Evolutionary conservation across 2,888 invertebrate species (phyloP).

Genomic region (Helleia helle): DNA sequence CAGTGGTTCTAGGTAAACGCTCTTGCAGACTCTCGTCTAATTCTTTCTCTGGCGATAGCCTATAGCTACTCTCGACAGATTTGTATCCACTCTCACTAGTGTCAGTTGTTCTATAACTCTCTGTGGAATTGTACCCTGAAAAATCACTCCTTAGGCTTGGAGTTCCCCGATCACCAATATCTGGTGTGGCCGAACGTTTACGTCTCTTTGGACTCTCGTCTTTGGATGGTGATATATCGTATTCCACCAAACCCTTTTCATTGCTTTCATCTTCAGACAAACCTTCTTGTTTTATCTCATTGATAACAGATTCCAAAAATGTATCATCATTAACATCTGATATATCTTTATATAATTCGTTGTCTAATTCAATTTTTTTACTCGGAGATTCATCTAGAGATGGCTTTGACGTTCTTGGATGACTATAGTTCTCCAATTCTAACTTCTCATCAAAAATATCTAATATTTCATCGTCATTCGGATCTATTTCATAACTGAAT

Average conservation of each 20-base stretch:
- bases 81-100: slow-evolving; percentile 37
- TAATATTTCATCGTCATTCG: slow-evolving; percentile 44
- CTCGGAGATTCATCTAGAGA: slow-evolving; percentile 36
- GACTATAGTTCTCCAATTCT: slow-evolving; percentile 33
- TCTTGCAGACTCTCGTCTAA: slow-evolving; percentile 27
- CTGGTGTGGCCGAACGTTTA: slow-evolving; percentile 46
- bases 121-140: slow-evolving; percentile 38
- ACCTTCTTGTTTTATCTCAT: slow-evolving; percentile 57
- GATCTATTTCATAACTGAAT: slow-evolving; percentile 58
- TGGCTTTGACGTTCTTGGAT: slow-evolving; percentile 28
- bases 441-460: slow-evolving; percentile 46
- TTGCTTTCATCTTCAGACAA: slow-evolving; percentile 47
- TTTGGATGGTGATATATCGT: slow-evolving; percentile 52
- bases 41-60: slow-evolving; percentile 43
- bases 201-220: slow-evolving; percentile 22
- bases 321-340: slow-evolving; percentile 49
- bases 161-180: slow-evolving; percentile 35
- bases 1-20: slow-evolving; percentile 41
- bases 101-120: slow-evolving; percentile 38
- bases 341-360: slow-evolving; percentile 32
- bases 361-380: slow-evolving; percentile 36
- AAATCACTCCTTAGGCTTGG: slow-evolving; percentile 37
- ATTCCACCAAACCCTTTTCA: slow-evolving; percentile 57
- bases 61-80: slow-evolving; percentile 27
- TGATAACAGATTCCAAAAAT: slow-evolving; percentile 60